Percentiles rank a stretch among this genome's conserved stretches.
These are phyloP conservation scores for Drosophila sordidula DNA, from an alignment of 2,888 invertebrate species.

Conservation along the genomic window DNA sequence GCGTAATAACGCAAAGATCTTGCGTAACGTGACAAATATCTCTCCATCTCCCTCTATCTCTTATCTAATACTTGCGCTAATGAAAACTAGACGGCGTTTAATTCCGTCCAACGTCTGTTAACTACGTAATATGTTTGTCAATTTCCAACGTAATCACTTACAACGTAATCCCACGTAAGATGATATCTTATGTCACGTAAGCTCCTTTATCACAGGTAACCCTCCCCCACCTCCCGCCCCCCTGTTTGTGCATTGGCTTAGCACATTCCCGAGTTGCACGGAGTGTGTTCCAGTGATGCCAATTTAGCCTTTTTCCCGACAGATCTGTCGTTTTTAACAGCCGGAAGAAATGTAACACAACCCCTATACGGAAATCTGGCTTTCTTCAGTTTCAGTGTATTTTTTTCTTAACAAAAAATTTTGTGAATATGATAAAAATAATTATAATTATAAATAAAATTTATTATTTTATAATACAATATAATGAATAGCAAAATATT, in stretches of 20 bases:
- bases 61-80: not conserved
- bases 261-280: slow-evolving; percentile 6
- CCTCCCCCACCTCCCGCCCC: not conserved
- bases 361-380: no score
- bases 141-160: slow-evolving; percentile 50
- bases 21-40: not conserved
- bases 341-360: no score
- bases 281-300: slow-evolving; percentile 10
- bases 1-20: not conserved
- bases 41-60: not conserved
- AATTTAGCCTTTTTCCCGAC: no score
- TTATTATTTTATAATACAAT: no score
- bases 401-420: no score
- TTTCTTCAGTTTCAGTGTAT: no score
- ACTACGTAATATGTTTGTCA: slow-evolving; percentile 49
- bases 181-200: slow-evolving; percentile 71
- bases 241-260: slow-evolving; percentile 9
- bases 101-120: slow-evolving; percentile 23
- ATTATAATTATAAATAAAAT: no score
- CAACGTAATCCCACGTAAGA: slow-evolving; percentile 59
- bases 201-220: slow-evolving; percentile 56
- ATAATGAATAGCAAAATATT: no score
- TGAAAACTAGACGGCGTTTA: slow-evolving; percentile 1
- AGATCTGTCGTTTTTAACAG: no score
- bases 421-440: no score